These are phyloP conservation scores for Eremobia ochroleuca DNA, from an alignment of 2,888 invertebrate genomes.

Conservation along the genomic window DNA sequence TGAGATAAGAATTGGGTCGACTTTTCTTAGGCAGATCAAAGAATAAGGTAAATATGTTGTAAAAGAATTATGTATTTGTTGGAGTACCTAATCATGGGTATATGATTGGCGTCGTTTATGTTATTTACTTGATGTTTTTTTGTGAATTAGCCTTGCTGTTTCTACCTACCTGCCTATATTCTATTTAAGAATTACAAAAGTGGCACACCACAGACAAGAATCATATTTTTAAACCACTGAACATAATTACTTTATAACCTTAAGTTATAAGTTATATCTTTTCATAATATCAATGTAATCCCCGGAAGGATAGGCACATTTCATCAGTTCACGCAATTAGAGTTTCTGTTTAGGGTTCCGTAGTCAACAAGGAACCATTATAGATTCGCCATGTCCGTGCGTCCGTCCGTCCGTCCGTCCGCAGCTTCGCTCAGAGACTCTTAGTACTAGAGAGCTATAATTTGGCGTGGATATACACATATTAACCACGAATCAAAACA, in stretches of 20 bases:
- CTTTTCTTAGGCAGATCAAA: conserved; percentile 84
- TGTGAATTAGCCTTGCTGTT: conserved; percentile 36
- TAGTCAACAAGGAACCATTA: too few species aligned
- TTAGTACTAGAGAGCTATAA: too few species aligned
- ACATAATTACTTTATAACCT: neutral
- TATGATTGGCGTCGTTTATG: conserved; percentile 53
- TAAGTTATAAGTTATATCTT: neutral
- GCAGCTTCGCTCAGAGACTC: too few species aligned
- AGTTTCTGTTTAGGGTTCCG: too few species aligned
- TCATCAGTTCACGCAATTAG: too few species aligned
- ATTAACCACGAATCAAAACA: too few species aligned
- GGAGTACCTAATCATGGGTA: conserved; percentile 65
- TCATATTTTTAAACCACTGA: neutral
- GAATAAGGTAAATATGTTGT: conserved; percentile 66
- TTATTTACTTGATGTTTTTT: conserved; percentile 38
- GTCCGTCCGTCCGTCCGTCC: too few species aligned
- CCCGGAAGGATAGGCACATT: too few species aligned
- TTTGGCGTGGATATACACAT: too few species aligned
- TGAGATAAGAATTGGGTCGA: conserved; percentile 88
- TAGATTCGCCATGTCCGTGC: too few species aligned
- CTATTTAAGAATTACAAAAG: neutral
- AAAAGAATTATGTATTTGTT: conserved; percentile 59
- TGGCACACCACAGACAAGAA: neutral
- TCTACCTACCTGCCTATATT: neutral
- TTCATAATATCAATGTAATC: too few species aligned